These are phyloP conservation scores for Manis crassicaudata DNA, from an alignment of 2,797 vertebrate genomes.

Conservation along the genomic window DNA sequence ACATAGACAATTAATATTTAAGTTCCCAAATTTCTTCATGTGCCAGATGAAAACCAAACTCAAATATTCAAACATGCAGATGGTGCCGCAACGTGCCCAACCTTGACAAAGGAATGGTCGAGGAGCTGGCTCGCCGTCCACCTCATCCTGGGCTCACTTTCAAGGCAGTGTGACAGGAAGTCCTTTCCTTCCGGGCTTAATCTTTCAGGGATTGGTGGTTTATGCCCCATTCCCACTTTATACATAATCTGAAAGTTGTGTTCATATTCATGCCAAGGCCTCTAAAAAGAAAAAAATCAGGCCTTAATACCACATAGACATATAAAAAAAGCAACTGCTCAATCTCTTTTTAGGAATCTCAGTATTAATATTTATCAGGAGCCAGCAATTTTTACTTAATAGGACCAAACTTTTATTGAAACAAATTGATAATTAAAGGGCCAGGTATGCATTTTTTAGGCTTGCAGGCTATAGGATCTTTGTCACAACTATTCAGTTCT, in stretches of 20 bases:
- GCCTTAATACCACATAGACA: not conserved
- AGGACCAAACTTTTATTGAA: no score
- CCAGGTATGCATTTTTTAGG: not conserved
- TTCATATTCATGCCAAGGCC: conserved; percentile 99
- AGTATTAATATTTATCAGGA: accelerated
- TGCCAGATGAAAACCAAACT: not conserved
- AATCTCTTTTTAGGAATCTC: not conserved
- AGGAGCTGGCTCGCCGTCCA: conserved; percentile 98
- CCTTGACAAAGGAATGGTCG: conserved; percentile 99
- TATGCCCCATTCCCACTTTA: conserved; percentile 99
- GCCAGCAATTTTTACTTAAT: not conserved
- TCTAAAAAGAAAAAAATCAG: conserved; percentile 84
- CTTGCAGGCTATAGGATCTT: accelerated
- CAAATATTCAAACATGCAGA: not conserved
- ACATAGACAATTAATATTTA: not conserved
- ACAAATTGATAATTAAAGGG: not conserved
- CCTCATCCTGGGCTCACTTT: conserved; percentile 96
- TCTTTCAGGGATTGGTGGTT: conserved; percentile 97
- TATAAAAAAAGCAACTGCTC: not conserved
- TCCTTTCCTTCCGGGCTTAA: conserved; percentile 98
- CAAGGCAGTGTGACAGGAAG: conserved; percentile 96
- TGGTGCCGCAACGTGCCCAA: conserved; percentile 73
- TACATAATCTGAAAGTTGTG: conserved; percentile 99
- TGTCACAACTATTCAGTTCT: not conserved
- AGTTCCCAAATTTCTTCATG: not conserved